Conservation (phyloP, 2,797 vertebrate genomes). For the Pyrocephalus nanus region DNA sequence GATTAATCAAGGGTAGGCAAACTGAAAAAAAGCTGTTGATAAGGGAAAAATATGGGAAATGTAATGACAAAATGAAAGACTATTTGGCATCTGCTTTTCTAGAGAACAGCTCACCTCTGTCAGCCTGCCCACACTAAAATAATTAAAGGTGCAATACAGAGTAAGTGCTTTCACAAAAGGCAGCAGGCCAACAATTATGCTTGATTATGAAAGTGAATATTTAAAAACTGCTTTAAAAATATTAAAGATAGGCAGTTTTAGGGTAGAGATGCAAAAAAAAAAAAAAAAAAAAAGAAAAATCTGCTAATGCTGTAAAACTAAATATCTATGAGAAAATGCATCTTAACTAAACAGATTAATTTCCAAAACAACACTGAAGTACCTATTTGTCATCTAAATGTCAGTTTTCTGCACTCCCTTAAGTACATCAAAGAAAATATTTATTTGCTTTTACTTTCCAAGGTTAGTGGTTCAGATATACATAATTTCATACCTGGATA, state of each 20-base stretch:
- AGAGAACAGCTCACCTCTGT: background rate
- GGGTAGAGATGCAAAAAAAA: background rate
- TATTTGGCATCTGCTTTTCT: background rate
- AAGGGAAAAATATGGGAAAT: background rate
- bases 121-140: background rate
- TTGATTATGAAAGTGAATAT: background rate
- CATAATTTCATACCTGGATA: background rate
- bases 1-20: background rate
- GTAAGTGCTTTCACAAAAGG: background rate
- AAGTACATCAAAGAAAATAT: background rate
- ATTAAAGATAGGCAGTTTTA: background rate
- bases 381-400: background rate
- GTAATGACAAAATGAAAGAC: conserved; percentile 10
- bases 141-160: background rate
- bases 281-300: background rate
- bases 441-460: background rate
- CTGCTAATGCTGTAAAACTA: background rate
- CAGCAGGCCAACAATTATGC: background rate
- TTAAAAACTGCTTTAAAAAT: background rate
- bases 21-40: background rate
- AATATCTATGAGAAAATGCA: background rate
- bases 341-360: background rate
- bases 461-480: background rate
- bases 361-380: background rate
- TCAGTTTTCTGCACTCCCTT: background rate